These are phyloP conservation scores for Chrosomus eos DNA, from an alignment of 2,797 vertebrate genomes.

Conservation along the genomic window DNA sequence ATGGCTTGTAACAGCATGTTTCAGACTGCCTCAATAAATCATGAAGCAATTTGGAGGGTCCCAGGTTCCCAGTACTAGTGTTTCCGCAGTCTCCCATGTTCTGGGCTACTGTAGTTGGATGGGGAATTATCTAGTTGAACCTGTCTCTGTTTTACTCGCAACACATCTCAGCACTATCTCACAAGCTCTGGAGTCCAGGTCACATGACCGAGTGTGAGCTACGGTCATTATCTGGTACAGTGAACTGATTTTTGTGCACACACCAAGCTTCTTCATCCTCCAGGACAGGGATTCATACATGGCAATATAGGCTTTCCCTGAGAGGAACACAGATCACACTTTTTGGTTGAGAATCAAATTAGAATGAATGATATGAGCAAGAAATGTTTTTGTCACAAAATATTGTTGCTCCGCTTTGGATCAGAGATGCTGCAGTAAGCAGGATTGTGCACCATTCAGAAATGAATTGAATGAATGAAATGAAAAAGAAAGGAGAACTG, in stretches of 20 bases:
- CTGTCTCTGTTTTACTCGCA: slow-evolving; percentile 55
- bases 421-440: background rate
- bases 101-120: slow-evolving; percentile 45
- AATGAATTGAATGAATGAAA: background rate
- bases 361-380: slow-evolving; percentile 14
- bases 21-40: slow-evolving; percentile 67
- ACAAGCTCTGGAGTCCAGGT: slow-evolving; percentile 59
- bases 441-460: background rate
- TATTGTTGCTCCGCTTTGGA: background rate
- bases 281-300: slow-evolving; percentile 43
- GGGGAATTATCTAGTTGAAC: slow-evolving; percentile 60
- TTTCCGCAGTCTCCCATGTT: slow-evolving; percentile 55
- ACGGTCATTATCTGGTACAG: slow-evolving; percentile 49
- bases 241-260: slow-evolving; percentile 50
- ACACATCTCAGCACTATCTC: slow-evolving; percentile 62
- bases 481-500: background rate
- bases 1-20: slow-evolving; percentile 62
- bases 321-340: slow-evolving; percentile 13
- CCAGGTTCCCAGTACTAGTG: slow-evolving; percentile 63
- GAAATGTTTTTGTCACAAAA: background rate
- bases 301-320: slow-evolving; percentile 36
- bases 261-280: slow-evolving; percentile 36
- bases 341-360: background rate
- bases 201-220: slow-evolving; percentile 58
- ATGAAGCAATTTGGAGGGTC: slow-evolving; percentile 64